Evolutionary conservation across 2,888 invertebrate genomes (phyloP).

Genomic region (Meteorus colon): DNA sequence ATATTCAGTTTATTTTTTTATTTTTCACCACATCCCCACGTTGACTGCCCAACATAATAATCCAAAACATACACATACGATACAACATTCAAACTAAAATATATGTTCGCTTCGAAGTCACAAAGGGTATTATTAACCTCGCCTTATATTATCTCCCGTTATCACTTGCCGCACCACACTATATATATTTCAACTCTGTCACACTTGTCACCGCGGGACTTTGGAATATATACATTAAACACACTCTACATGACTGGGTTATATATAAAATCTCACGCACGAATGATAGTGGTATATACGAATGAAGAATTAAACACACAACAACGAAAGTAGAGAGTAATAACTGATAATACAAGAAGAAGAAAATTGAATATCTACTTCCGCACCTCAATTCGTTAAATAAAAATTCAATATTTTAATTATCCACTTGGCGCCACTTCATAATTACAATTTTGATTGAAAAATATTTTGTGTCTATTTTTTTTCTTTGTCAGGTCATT

Average conservation of each 20-base stretch:
- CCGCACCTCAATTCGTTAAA: too few species aligned
- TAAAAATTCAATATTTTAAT: too few species aligned
- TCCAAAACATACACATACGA: conserved; percentile 5
- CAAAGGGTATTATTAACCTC: conserved; percentile 36
- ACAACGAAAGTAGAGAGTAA: neutral
- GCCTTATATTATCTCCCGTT: conserved; percentile 37
- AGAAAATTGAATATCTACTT: too few species aligned
- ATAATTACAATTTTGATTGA: too few species aligned
- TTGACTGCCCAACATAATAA: neutral
- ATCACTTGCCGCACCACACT: conserved; percentile 19
- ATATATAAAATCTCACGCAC: neutral
- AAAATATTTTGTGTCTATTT: neutral
- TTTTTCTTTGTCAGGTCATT: neutral
- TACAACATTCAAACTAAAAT: conserved; percentile 11
- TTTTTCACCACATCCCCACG: neutral
- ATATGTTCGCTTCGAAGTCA: conserved; percentile 15
- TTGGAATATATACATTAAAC: conserved; percentile 25
- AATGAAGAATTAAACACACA: neutral
- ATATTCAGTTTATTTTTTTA: neutral
- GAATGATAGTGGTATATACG: neutral
- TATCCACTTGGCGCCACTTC: too few species aligned
- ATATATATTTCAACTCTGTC: conserved; percentile 16
- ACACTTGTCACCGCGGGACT: conserved; percentile 29
- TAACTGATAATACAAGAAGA: too few species aligned
- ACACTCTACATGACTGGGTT: neutral